phyloP scores from a whole-genome alignment of 64 coral and sea anemone species.

The Trachythela sp. region DNA sequence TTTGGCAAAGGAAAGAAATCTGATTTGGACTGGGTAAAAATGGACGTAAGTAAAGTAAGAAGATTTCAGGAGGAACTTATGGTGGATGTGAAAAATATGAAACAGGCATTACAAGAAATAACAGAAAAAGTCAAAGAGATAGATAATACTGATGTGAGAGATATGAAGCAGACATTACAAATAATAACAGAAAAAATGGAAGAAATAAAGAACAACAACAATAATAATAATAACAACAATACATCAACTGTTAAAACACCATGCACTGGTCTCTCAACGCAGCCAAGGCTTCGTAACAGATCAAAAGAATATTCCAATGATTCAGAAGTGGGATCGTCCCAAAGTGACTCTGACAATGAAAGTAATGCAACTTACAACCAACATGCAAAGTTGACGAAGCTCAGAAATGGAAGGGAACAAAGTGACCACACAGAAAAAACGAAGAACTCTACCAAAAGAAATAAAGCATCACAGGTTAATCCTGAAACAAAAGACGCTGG shows the following conservation, averaged over 20 bases:
- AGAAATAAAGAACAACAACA: background rate
- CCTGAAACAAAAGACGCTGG: background rate
- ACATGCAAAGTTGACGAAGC: too few relatives aligned
- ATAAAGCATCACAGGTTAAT: background rate
- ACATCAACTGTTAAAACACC: background rate
- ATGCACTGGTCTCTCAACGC: background rate
- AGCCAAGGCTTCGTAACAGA: background rate
- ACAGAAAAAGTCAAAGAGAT: background rate
- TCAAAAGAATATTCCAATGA: background rate
- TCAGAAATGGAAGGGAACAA: background rate
- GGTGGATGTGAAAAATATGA: slow-evolving; percentile 7
- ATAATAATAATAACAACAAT: background rate
- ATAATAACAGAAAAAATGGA: background rate
- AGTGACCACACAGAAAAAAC: background rate
- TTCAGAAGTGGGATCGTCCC: background rate
- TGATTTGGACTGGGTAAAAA: slow-evolving; percentile 12
- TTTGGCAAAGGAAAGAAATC: slow-evolving; percentile 27
- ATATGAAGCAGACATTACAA: too few relatives aligned
- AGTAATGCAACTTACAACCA: background rate
- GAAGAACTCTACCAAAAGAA: background rate
- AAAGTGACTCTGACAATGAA: background rate
- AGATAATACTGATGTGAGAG: too few relatives aligned
- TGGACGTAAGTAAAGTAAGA: background rate
- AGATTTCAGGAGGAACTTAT: slow-evolving; percentile 21
- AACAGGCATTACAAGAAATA: background rate